Conservation (phyloP, 2,888 invertebrate genomes). For the Macrophya annulata region DNA sequence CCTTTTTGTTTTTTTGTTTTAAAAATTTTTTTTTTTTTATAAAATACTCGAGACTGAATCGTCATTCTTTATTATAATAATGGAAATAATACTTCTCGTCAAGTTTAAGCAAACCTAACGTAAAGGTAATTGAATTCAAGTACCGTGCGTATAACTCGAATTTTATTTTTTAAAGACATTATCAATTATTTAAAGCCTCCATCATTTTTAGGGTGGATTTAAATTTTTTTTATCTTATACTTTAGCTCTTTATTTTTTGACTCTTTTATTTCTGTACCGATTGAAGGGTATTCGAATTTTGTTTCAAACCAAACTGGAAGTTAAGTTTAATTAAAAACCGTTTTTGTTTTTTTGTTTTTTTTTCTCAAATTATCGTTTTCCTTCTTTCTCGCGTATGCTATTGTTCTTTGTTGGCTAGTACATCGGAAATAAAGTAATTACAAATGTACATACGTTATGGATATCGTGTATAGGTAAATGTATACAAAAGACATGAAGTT, state of each 20-base stretch:
- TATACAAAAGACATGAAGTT: not conserved
- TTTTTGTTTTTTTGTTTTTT: too few relatives aligned
- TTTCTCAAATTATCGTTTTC: not conserved
- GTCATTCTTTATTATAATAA: conserved; percentile 20
- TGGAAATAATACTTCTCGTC: not conserved
- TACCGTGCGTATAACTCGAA: not conserved
- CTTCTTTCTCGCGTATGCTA: not conserved
- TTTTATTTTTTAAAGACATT: not conserved
- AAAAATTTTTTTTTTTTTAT: not conserved
- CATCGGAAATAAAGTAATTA: not conserved
- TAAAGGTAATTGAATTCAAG: not conserved
- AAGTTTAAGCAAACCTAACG: not conserved
- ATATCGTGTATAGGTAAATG: not conserved
- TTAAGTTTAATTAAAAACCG: not conserved
- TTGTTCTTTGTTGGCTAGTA: not conserved
- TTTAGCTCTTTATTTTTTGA: not conserved
- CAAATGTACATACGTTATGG: not conserved
- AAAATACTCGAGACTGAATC: not conserved
- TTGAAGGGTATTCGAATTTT: not conserved
- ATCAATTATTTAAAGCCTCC: not conserved
- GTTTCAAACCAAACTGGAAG: not conserved
- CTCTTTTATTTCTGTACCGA: not conserved
- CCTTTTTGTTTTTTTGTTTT: not conserved
- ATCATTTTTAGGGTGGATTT: not conserved
- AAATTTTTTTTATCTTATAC: not conserved